Evolutionary conservation across 2,113 vertebrate species (phyloP), one percentile per base, ranked within the genome.

Genomic region (Apus apus): DNA sequence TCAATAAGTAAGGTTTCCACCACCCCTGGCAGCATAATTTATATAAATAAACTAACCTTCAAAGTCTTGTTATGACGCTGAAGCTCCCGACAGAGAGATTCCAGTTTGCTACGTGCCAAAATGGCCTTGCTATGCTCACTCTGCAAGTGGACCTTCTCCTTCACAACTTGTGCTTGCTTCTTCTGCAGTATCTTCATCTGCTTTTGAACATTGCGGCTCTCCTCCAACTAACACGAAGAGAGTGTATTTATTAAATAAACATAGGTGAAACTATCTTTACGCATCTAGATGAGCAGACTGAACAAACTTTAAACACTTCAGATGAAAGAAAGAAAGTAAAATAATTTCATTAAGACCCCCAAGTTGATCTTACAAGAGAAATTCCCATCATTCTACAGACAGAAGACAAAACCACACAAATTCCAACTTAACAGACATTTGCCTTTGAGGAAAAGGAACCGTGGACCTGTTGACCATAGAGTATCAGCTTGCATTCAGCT

Each of bases 81-180:
- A 93, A 99, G 99, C 97, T 99, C 99, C 77, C 99, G 97, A 94
- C 99, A 99, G 27, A 99, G 99, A 81, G 99, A 99, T 97, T 99
- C 99, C 94, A 99, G 98, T 96, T 99, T 99, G 98, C 99, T 99
- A 81, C 99, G 99, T 54, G 99, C 99, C 96, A 99, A 97, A 96
- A 99, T 99, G 87, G 99, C 99, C 92, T 99, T 99, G 98, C 99
- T 99, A 96, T 99, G 99, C 83, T 99, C 99, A 57, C 99, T 99
- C 97, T 99, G 99, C 62, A 99, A 97, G 80, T 99, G 99, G 87
- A 99, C 97, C 94, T 99, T 99, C 97, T 99, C 99, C 94, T 99
- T 99, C 76, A 99, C 98, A 8, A 99, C 98, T 96, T 99, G 99
- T 43, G 99, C 98, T 97, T 99, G 99, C 93, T 99, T 99, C 98